Percentiles rank a stretch among this genome's conserved stretches.
phyloP scores from a whole-genome alignment of 1,140 invertebrate species.

The Papilio helenus region DNA sequence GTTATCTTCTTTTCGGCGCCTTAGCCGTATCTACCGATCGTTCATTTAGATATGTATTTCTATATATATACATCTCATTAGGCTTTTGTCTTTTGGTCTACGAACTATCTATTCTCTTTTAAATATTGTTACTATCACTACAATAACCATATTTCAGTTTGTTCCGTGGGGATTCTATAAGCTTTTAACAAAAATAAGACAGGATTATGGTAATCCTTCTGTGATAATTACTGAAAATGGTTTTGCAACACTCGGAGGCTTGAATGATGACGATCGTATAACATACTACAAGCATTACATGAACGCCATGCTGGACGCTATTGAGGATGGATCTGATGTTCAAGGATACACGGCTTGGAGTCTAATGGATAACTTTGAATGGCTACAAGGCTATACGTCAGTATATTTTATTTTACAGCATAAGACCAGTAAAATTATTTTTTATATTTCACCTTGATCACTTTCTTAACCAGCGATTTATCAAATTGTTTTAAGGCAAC shows the following conservation, averaged over 20 bases:
- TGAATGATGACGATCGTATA: conserved; percentile 66
- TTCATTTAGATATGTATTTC: too few species aligned
- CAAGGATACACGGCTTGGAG: conserved; percentile 59
- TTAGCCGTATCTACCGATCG: too few species aligned
- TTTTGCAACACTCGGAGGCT: conserved; percentile 50
- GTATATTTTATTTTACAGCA: conserved; percentile 12
- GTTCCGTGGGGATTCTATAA: conserved; percentile 65
- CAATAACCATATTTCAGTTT: conserved; percentile 42
- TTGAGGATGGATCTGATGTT: conserved; percentile 71
- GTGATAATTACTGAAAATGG: conserved; percentile 76
- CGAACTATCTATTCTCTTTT: too few species aligned
- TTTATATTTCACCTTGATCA: neutral
- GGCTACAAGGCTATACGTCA: conserved; percentile 73
- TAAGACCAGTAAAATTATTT: too few species aligned
- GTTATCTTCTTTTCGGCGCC: too few species aligned
- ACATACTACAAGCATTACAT: conserved; percentile 79
- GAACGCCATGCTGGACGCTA: conserved; percentile 63
- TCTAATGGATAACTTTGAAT: conserved; percentile 88
- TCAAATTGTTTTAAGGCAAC: neutral
- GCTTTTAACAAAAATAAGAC: conserved; percentile 58
- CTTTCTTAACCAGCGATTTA: conserved; percentile 33
- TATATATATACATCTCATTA: too few species aligned
- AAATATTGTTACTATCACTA: neutral
- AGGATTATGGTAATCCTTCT: conserved; percentile 63
- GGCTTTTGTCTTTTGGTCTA: too few species aligned